Conservation (phyloP, 92 coral and sea anemone genomes). For the Galaxea fascicularis region DNA sequence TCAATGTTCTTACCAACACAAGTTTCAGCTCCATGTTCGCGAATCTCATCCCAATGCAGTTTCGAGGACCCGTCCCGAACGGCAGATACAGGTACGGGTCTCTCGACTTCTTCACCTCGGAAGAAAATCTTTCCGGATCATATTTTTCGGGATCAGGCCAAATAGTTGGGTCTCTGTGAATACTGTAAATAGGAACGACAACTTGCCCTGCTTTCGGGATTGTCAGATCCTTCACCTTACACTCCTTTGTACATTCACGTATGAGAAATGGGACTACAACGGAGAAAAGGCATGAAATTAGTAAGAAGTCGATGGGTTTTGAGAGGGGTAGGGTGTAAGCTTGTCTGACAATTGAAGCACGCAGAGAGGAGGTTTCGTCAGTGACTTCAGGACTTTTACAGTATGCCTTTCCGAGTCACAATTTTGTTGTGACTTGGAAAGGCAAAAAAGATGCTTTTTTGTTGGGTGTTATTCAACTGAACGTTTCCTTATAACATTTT, state of each 20-base stretch:
- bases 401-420: too few relatives aligned
- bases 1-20: slow-evolving; percentile 63
- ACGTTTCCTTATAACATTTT: too few relatives aligned
- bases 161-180: slow-evolving; percentile 58
- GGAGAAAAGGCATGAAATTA: neutral
- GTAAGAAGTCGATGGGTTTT: too few relatives aligned
- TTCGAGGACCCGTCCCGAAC: slow-evolving; percentile 70
- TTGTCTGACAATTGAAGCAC: too few relatives aligned
- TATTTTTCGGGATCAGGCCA: slow-evolving; percentile 70
- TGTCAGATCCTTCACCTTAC: slow-evolving; percentile 47
- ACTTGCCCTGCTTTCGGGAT: slow-evolving; percentile 45
- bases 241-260: slow-evolving; percentile 55
- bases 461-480: too few relatives aligned
- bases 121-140: slow-evolving; percentile 67
- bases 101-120: slow-evolving; percentile 63
- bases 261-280: slow-evolving; percentile 35
- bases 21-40: slow-evolving; percentile 82
- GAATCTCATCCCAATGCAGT: slow-evolving; percentile 80
- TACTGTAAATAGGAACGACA: slow-evolving; percentile 53
- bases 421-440: too few relatives aligned
- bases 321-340: too few relatives aligned
- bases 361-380: too few relatives aligned
- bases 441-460: too few relatives aligned
- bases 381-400: too few relatives aligned
- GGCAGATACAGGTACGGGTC: slow-evolving; percentile 67